Evolutionary conservation across 2,888 invertebrate genomes (phyloP), one percentile per base, ranked within the genome.

Genomic region (Cremastobaeus sp.): DNA sequence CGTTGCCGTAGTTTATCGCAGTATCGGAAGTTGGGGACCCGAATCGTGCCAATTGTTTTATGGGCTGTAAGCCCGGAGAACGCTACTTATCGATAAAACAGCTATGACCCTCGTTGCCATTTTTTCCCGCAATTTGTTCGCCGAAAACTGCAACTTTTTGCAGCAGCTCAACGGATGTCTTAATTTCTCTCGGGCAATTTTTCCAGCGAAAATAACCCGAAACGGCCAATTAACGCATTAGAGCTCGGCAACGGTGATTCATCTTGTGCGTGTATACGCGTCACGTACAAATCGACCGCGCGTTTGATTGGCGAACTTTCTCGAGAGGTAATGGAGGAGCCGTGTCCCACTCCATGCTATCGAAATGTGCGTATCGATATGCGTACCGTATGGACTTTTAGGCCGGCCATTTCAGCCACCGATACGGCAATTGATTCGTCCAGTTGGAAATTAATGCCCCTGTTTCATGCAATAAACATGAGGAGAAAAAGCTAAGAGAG

Each of bases 241-340:
- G n/a, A n/a, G n/a, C n/a, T n/a, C n/a, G 11, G 3, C 3, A 32
- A 11, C 79, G 79, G 77, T 82, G 82, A 81, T 62, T 81, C 79
- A 79, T 75, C 76, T 75, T 76, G 74, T 76, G 78, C 76, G 76
- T 70, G 76, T 73, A 77, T 73, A 78, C 77, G 74, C 76, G 80
- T 80, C 77, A 77, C 74, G 76, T 77, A 80, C 79, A 79, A 83
- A 82, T 81, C 77, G 80, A 72, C 80, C 77, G 76, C 80, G 80
- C 78, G 71, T 76, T 77, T 76, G 64, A 76, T 78, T 74, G 79
- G 77, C 69, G 66, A 77, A 80, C 81, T 82, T 83, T 81, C 79
- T 77, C 77, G 75, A 77, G 78, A 77, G 83, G 82, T 85, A 85
- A 85, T 84, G 85, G 85, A 85, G 84, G 82, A 85, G 82, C 82